A percentile compares a stretch with the other conserved stretches of the same genome.
phyloP scores from a whole-genome alignment of 2,113 vertebrate genomes.

The Polypterus senegalus region DNA sequence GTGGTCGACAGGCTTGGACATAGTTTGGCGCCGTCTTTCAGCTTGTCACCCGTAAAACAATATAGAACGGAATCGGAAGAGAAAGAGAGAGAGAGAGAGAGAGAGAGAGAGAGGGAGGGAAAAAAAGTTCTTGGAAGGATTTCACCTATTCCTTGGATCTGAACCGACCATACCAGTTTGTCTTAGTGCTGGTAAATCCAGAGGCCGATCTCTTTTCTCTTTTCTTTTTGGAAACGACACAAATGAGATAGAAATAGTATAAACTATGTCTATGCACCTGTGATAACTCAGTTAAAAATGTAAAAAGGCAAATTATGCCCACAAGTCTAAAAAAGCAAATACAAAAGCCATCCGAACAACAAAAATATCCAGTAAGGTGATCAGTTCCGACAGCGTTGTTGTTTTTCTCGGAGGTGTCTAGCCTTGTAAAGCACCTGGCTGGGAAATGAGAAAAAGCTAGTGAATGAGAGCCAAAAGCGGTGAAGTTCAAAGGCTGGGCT shows the following conservation, averaged over 20 bases:
- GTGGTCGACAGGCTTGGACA: constrained; percentile 96
- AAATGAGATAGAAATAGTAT: constrained; percentile 23
- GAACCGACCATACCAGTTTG: constrained; percentile 66
- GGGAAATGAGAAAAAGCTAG: constrained; percentile 67
- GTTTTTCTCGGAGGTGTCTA: constrained; percentile 49
- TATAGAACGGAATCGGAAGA: too few relatives aligned
- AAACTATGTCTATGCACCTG: neutral
- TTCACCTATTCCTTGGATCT: constrained; percentile 52
- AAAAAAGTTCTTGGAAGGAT: constrained; percentile 7
- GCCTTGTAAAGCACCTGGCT: constrained; percentile 64
- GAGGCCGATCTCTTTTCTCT: constrained; percentile 27
- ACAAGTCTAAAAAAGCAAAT: too few relatives aligned
- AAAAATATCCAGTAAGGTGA: constrained; percentile 48
- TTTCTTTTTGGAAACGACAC: constrained; percentile 31
- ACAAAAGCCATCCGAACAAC: too few relatives aligned
- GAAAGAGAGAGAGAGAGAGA: constrained; percentile 26
- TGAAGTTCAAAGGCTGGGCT: constrained; percentile 87
- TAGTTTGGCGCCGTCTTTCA: constrained; percentile 20
- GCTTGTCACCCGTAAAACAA: too few relatives aligned
- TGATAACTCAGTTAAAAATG: too few relatives aligned
- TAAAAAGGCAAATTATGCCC: too few relatives aligned
- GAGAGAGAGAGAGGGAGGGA: constrained; percentile 15
- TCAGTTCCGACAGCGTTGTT: constrained; percentile 41
- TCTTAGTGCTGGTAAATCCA: constrained; percentile 37
- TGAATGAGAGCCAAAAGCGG: constrained; percentile 71